Base-by-base conservation (phyloP, 2,113 vertebrate genomes). In the Ploceus nigricollis region DNA sequence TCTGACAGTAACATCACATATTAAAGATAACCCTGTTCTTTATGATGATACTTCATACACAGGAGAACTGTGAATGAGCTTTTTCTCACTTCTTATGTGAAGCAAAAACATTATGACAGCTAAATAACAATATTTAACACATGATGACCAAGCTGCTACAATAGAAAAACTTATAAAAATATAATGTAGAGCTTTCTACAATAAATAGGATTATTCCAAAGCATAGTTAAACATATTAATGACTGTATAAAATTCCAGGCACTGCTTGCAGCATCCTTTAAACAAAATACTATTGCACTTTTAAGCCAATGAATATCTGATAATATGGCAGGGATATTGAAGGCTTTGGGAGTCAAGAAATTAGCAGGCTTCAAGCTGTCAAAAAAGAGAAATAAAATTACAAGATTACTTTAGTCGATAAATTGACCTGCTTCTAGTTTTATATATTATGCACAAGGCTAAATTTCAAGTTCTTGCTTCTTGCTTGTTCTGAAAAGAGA, bases 61-160 rank as follows among this genome's bases (percentile, higher is more conserved):
- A 92, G 30, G 51, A 94, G 50, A 83, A 39, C 63, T 39, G 42
- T 82, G 86, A 94, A 58, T 50, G 30, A 82, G 31, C 42, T 88
- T 80, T 58, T 94, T 86, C 79, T 93, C 64, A 66, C 39, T 90
- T 95, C n/a, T 79, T 54, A 83, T 83, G 56, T 68, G 77, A 94
- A 94, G 16, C 14, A 93, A 90, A 95, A 96, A 90, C 11, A 73
- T 94, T 92, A 40, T 90, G 86, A 92, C 90, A 94, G 33, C 33
- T 73, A 88, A 82, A 79, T 42, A 90, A 63, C 66, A 75, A 79
- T 85, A 90, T 87, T 96, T 91, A 85, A 79, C 78, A 68, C 28
- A 89, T 20, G n/a, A 79, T 82, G 73, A 40, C 61, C 56, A 79
- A 89, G 18, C 33, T 90, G 22, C 27, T 84, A 72, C 48, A 89